A percentile compares a stretch with the other conserved stretches of the same genome.
Conservation (phyloP, 1,140 invertebrate species). For the Drosophila sulfurigaster region DNA sequence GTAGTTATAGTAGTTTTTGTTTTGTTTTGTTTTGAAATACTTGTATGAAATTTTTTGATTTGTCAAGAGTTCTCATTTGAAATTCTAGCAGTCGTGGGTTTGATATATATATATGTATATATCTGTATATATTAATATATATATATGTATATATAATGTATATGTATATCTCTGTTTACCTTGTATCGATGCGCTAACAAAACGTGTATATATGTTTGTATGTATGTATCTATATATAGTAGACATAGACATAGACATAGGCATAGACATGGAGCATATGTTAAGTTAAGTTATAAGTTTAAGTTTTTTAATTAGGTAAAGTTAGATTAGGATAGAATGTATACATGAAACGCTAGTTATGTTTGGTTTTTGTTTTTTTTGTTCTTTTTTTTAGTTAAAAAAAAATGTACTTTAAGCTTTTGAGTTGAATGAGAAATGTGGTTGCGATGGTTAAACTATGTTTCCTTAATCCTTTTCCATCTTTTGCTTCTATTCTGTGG, state of each 20-base stretch:
- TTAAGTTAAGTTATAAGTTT: slow-evolving; percentile 52
- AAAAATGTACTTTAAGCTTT: slow-evolving; percentile 66
- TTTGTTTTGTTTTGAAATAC: slow-evolving; percentile 49
- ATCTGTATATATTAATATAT: slow-evolving; percentile 34
- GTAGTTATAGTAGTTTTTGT: slow-evolving; percentile 43
- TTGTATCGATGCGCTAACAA: slow-evolving; percentile 76
- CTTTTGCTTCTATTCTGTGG: slow-evolving; percentile 18
- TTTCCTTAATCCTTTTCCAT: slow-evolving; percentile 27
- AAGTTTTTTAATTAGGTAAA: slow-evolving; percentile 52
- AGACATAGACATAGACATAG: slow-evolving; percentile 61
- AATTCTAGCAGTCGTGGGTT: slow-evolving; percentile 83
- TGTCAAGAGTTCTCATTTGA: slow-evolving; percentile 82
- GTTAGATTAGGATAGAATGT: slow-evolving; percentile 64
- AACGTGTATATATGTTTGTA: slow-evolving; percentile 66
- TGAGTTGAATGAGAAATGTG: slow-evolving; percentile 53
- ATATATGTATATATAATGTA: slow-evolving; percentile 28
- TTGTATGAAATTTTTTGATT: slow-evolving; percentile 74
- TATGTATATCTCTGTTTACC: slow-evolving; percentile 63
- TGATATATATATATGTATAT: slow-evolving; percentile 49
- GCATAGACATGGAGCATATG: slow-evolving; percentile 75
- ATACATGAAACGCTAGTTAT: slow-evolving; percentile 74
- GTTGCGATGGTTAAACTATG: slow-evolving; percentile 32
- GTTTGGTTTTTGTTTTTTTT: slow-evolving; percentile 43
- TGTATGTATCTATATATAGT: slow-evolving; percentile 50
- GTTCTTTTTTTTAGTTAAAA: neutral